These are phyloP conservation scores for Stichopus horrens DNA, from an alignment of 53 echinoderm and acorn worm species.

Conservation along the genomic window DNA sequence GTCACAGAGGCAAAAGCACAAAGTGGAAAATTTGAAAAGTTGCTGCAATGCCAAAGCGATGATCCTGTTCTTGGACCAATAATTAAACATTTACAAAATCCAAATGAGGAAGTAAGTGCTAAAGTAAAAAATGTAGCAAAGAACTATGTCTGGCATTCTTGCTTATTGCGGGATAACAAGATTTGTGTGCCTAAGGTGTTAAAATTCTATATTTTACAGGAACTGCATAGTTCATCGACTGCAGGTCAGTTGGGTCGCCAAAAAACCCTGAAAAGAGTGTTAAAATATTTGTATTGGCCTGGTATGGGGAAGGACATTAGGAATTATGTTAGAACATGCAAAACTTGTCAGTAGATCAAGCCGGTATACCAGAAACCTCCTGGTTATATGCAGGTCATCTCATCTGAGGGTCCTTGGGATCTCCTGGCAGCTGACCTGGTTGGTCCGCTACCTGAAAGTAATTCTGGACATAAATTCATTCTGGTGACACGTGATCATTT, in stretches of 20 bases:
- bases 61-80: conserved; percentile 34
- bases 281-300: conserved; percentile 12
- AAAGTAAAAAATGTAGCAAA: neutral
- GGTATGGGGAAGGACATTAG: conserved; percentile 22
- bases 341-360: conserved; percentile 42
- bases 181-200: too few relatives aligned
- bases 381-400: conserved; percentile 37
- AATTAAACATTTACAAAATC: neutral
- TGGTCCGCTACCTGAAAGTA: too few relatives aligned
- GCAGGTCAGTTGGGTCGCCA: too few relatives aligned
- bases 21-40: neutral
- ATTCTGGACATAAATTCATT: conserved; percentile 26
- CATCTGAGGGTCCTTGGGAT: conserved; percentile 31
- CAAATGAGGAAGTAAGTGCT: neutral
- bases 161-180: conserved; percentile 9
- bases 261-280: conserved; percentile 1
- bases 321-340: conserved; percentile 24
- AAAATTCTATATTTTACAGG: neutral
- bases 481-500: conserved; percentile 44
- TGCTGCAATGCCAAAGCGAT: neutral
- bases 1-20: too few relatives aligned
- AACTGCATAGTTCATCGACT: neutral
- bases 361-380: conserved; percentile 41
- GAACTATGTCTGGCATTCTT: conserved; percentile 16
- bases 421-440: conserved; percentile 4